Evolutionary conservation across 2,113 vertebrate species (phyloP).

Genomic region (Ptilorrhoa leucosticta): DNA sequence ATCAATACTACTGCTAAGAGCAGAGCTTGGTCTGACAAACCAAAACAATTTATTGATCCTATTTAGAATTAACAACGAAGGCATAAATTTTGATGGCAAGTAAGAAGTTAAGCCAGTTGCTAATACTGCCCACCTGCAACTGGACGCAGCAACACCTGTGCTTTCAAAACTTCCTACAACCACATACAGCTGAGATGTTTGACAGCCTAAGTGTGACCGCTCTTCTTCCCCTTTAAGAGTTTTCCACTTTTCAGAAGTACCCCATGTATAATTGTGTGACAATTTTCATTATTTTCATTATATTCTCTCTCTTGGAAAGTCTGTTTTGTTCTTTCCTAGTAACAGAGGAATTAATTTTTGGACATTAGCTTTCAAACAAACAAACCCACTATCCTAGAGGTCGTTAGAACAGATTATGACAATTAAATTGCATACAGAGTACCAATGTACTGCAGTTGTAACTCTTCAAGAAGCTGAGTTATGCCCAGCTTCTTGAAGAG

Average conservation of each 20-base stretch:
- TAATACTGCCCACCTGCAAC: neutral
- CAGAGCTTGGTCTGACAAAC: neutral
- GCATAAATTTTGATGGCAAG: neutral
- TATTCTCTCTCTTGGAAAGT: neutral
- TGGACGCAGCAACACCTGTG: neutral
- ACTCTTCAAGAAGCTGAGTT: neutral
- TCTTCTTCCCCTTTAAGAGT: neutral
- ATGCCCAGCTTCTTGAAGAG: neutral
- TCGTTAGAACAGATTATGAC: neutral
- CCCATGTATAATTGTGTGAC: neutral
- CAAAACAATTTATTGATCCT: neutral
- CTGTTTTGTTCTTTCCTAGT: neutral
- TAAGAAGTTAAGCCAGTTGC: neutral
- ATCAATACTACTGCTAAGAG: slow-evolving; percentile 39
- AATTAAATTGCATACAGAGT: neutral
- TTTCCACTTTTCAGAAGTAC: neutral
- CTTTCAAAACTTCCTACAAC: neutral
- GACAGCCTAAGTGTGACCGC: neutral
- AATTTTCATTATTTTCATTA: neutral
- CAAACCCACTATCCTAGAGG: neutral
- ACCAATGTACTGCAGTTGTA: neutral
- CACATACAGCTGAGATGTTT: neutral
- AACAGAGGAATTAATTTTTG: neutral
- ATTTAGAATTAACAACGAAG: neutral
- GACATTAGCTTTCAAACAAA: neutral